These are phyloP conservation scores for Lamellibrachia columna DNA, from an alignment of 2,888 invertebrate genomes.

Conservation along the genomic window DNA sequence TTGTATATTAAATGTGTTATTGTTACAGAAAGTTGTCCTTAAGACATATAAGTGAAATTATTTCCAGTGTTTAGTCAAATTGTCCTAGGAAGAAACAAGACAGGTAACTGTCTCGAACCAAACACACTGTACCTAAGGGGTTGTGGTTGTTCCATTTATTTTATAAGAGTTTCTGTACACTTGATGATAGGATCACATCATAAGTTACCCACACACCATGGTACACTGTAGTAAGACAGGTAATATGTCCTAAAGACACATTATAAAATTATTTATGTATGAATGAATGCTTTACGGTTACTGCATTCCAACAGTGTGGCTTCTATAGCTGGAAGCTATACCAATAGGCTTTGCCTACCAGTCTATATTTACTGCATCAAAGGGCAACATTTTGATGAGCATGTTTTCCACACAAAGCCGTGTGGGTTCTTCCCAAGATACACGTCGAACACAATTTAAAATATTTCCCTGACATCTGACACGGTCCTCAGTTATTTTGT, in stretches of 20 bases:
- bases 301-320: neutral
- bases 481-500: neutral
- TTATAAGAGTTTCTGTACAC: neutral
- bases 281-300: neutral
- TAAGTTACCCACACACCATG: neutral
- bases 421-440: neutral
- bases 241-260: neutral
- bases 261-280: neutral
- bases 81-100: neutral
- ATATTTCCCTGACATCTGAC: neutral
- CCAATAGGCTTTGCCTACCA: neutral
- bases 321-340: neutral
- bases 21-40: too few species aligned
- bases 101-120: neutral
- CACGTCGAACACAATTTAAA: neutral
- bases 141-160: too few species aligned
- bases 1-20: too few species aligned
- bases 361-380: neutral
- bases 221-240: neutral
- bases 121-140: neutral
- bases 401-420: neutral
- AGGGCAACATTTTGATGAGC: neutral
- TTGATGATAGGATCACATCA: neutral
- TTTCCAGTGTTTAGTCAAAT: neutral
- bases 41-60: neutral